Base-by-base conservation (phyloP, 2,888 invertebrate species). In the Agonopterix subpropinquella region DNA sequence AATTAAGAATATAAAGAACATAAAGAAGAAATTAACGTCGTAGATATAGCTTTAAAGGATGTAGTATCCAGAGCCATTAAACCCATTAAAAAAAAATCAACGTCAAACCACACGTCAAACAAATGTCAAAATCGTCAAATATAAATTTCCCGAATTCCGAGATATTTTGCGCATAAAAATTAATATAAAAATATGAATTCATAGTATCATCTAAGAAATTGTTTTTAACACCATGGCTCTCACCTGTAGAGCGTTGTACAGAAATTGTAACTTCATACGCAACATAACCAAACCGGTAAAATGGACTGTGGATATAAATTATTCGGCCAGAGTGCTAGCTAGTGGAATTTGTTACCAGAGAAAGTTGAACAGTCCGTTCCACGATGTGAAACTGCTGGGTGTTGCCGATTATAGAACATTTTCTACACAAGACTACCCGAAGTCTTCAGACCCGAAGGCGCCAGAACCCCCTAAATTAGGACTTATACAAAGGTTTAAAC, bases 401-500 rank as follows among this genome's bases (percentile, higher is more conserved):
- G 10, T 42, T 8, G 11, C 60, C 7, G 58, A 51, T 54, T 55
- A 65, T 28, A 67, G 77, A 57, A 57, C 57, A 55, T 79, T 60
- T 53, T 57, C 68, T 18, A 68, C 73, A 41, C 65, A 70, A 61
- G 59, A 52, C 47, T 59, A 60, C 15, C 45, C 11, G 3, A 43
- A 67, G 43, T 58, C 67, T 28, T 50, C 62, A 13, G 55, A 56
- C 41, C 65, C n/a, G n/a, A n/a, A n/a, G n/a, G n/a, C 65, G 39
- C 58, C 64, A 4, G 59, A 62, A 28, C 56, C 61, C 52, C 68
- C 79, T 59, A 91, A 95, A 73, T 69, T 84, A 60, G 90, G 93
- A 1, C 72, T 97, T 2, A 92, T 96, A 68, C 91, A 95, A 62
- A 92, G 92, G 67, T 97, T 98, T 79, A 98, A 97, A 77, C 89